Evolutionary conservation across 2,888 invertebrate species (phyloP).

Genomic region (Epirrita christyi): DNA sequence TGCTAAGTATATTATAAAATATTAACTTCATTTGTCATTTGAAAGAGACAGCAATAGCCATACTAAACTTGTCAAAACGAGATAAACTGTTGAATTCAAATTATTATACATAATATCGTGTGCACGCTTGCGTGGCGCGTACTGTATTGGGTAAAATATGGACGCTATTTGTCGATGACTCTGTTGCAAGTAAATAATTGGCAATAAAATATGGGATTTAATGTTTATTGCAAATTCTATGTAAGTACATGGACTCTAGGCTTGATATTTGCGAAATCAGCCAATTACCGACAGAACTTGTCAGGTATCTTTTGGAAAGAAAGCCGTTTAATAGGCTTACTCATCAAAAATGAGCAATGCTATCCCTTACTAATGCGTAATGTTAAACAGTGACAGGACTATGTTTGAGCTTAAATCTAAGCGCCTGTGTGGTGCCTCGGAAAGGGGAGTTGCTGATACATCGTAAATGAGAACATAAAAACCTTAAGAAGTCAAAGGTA

Average conservation of each 20-base stretch:
- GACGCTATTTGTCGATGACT: constrained; percentile 36
- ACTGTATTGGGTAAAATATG: constrained; percentile 21
- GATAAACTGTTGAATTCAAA: not conserved
- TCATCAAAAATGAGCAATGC: too few relatives aligned
- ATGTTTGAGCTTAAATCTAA: too few relatives aligned
- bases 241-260: not conserved
- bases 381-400: too few relatives aligned
- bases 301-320: too few relatives aligned
- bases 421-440: too few relatives aligned
- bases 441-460: too few relatives aligned
- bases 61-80: not conserved
- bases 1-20: constrained; percentile 41
- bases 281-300: constrained; percentile 8
- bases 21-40: constrained; percentile 43
- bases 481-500: too few relatives aligned
- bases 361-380: too few relatives aligned
- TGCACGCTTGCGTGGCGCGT: constrained; percentile 1
- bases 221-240: constrained; percentile 9
- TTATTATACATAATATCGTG: not conserved
- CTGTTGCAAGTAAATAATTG: constrained; percentile 44
- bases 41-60: not conserved
- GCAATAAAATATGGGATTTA: constrained; percentile 35
- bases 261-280: constrained; percentile 12
- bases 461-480: too few relatives aligned
- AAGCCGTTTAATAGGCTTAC: too few relatives aligned